Percentiles rank a stretch among this genome's conserved stretches.
phyloP scores from a whole-genome alignment of 1,140 invertebrate genomes.

The Diploscapter pachys region DNA sequence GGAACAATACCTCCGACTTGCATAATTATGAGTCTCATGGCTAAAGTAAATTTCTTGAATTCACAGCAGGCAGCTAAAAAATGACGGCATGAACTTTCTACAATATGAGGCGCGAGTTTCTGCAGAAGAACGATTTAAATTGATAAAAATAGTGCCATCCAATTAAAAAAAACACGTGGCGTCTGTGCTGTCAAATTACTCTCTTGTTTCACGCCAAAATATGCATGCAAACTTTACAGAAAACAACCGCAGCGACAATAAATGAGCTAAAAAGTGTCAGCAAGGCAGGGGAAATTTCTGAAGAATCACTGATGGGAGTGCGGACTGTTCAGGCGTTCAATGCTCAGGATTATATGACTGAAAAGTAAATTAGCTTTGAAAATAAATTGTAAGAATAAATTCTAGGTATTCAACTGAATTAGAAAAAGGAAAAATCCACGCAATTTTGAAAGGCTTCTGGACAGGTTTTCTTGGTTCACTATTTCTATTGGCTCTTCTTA shows the following conservation, averaged over 20 bases:
- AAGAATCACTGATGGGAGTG: conserved; percentile 62
- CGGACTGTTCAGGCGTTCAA: conserved; percentile 78
- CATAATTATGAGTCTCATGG: conserved; percentile 41
- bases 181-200: conserved; percentile 28
- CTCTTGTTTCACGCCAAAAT: too few relatives aligned
- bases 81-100: too few relatives aligned
- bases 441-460: conserved; percentile 40
- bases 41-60: conserved; percentile 11
- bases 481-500: conserved; percentile 43
- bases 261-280: conserved; percentile 31
- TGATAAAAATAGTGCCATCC: neutral
- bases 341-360: conserved; percentile 70
- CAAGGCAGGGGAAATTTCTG: conserved; percentile 40
- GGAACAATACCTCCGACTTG: conserved; percentile 33
- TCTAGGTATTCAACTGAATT: conserved; percentile 32
- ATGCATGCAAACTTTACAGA: too few relatives aligned
- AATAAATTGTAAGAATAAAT: neutral
- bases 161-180: neutral
- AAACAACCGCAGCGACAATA: neutral
- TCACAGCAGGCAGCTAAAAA: neutral
- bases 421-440: conserved; percentile 29
- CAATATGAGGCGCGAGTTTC: too few relatives aligned
- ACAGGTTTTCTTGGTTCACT: conserved; percentile 40
- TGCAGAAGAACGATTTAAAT: neutral
- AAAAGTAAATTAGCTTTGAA: conserved; percentile 15